Evolutionary conservation across 2,113 vertebrate species (phyloP).

Genomic region (Ictalurus furcatus): DNA sequence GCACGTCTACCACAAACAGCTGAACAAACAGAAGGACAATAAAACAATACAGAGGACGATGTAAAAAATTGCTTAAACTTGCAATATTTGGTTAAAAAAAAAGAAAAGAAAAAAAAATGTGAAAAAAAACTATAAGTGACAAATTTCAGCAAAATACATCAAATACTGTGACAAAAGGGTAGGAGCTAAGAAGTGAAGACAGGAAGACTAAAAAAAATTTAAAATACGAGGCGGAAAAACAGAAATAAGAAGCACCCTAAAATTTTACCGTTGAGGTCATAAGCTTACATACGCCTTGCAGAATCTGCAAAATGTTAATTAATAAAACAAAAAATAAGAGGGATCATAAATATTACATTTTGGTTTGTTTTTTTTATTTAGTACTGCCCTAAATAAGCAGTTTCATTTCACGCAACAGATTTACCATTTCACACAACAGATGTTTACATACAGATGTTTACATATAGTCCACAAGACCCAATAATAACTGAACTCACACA

Average conservation of each 20-base stretch:
- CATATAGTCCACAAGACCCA: too few relatives aligned
- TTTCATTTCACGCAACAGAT: too few relatives aligned
- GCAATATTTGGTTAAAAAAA: neutral
- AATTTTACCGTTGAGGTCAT: neutral
- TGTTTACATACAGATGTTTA: too few relatives aligned
- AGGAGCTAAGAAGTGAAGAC: neutral
- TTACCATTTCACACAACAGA: too few relatives aligned
- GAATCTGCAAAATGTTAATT: too few relatives aligned
- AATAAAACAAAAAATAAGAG: too few relatives aligned
- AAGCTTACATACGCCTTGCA: too few relatives aligned
- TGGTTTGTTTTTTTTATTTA: too few relatives aligned
- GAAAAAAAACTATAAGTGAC: neutral
- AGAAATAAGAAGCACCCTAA: neutral
- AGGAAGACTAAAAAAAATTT: neutral
- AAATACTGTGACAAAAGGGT: neutral
- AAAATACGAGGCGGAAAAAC: neutral
- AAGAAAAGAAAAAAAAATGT: neutral
- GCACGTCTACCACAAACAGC: conserved; percentile 96
- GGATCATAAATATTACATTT: too few relatives aligned
- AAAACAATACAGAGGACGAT: neutral
- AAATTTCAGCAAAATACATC: neutral
- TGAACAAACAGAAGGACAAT: conserved; percentile 54
- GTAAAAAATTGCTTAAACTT: too few relatives aligned
- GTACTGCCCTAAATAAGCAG: too few relatives aligned
- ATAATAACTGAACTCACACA: too few relatives aligned